Evolutionary conservation across 2,113 vertebrate species (phyloP).

Genomic region (Centropristis striata): DNA sequence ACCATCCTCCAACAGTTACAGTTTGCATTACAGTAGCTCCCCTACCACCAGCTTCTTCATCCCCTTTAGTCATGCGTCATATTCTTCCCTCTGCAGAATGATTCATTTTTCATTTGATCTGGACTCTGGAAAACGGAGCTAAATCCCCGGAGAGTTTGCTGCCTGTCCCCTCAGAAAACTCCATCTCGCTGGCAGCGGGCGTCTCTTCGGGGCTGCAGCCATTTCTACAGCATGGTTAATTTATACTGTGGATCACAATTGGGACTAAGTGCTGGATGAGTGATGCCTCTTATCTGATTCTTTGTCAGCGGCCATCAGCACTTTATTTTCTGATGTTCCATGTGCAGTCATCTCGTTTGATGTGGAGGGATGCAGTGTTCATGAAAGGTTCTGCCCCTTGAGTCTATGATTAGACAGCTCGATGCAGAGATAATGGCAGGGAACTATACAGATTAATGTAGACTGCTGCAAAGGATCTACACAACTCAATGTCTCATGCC

Average conservation of each 20-base stretch:
- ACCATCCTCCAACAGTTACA: slow-evolving; percentile 37
- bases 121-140: slow-evolving; percentile 50
- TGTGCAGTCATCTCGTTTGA: slow-evolving; percentile 47
- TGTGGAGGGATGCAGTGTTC: slow-evolving; percentile 1
- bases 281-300: slow-evolving; percentile 47
- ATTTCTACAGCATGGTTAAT: slow-evolving; percentile 58
- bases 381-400: slow-evolving; percentile 20
- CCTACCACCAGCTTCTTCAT: slow-evolving; percentile 44
- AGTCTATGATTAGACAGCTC: slow-evolving; percentile 48
- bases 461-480: slow-evolving; percentile 20
- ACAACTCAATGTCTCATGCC: not conserved
- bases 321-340: slow-evolving; percentile 39
- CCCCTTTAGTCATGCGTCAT: slow-evolving; percentile 63
- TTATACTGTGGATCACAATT: slow-evolving; percentile 48
- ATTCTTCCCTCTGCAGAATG: slow-evolving; percentile 52
- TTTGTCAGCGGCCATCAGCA: slow-evolving; percentile 45
- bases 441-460: slow-evolving; percentile 45
- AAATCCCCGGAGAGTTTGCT: slow-evolving; percentile 57
- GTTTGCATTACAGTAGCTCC: slow-evolving; percentile 38
- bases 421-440: slow-evolving; percentile 55
- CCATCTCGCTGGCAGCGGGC: slow-evolving; percentile 1
- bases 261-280: slow-evolving; percentile 51
- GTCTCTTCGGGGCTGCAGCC: slow-evolving; percentile 27
- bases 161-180: slow-evolving; percentile 49
- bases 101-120: slow-evolving; percentile 76